phyloP scores from a whole-genome alignment of 2,888 invertebrate species.

The Melieria picta region DNA sequence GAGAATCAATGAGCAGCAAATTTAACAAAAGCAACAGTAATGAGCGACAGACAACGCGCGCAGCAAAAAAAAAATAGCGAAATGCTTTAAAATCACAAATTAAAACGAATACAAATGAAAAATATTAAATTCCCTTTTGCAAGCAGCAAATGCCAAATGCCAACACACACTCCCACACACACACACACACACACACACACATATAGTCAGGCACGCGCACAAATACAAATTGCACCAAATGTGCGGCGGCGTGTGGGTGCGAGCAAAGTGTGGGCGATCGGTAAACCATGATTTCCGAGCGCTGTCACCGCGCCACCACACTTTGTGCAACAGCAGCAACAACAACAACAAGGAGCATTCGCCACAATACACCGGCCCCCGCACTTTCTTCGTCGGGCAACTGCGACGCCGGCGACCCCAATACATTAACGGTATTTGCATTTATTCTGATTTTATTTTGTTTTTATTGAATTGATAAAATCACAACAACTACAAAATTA shows the following conservation, averaged over 20 bases:
- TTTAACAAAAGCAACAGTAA: too few species aligned
- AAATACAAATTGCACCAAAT: conserved; percentile 9
- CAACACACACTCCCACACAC: conserved; percentile 3
- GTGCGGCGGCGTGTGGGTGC: not conserved
- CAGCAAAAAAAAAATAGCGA: too few species aligned
- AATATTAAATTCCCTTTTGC: conserved; percentile 23
- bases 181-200: not conserved
- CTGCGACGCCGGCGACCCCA: not conserved
- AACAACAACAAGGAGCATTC: too few species aligned
- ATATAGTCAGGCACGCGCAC: conserved; percentile 17
- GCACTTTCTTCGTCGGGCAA: not conserved
- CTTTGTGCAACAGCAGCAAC: too few species aligned
- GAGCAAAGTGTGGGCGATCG: not conserved
- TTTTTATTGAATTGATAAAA: conserved; percentile 65
- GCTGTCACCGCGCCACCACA: not conserved
- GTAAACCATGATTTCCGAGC: too few species aligned
- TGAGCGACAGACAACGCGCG: too few species aligned
- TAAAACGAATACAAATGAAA: conserved; percentile 16
- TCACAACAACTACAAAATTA: conserved; percentile 44
- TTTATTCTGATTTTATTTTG: conserved; percentile 62
- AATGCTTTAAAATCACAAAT: not conserved
- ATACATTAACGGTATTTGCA: conserved; percentile 30
- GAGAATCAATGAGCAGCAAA: too few species aligned
- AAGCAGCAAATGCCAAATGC: conserved; percentile 23
- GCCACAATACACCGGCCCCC: too few species aligned